phyloP scores from a whole-genome alignment of 1,140 invertebrate species.

The Bombus turneri region DNA sequence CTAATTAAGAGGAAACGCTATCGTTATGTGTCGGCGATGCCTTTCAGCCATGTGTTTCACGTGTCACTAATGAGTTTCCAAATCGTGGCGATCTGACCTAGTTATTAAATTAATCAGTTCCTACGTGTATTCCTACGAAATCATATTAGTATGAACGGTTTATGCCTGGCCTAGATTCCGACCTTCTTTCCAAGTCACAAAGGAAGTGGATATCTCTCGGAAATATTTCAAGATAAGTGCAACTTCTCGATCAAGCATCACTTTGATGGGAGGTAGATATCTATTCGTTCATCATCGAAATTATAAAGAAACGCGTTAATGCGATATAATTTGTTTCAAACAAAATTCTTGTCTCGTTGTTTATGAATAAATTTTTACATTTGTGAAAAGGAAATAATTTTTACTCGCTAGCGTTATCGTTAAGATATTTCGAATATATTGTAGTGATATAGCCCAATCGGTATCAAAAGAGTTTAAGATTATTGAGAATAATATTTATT shows the following conservation, averaged over 20 bases:
- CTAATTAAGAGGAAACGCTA: slow-evolving; percentile 27
- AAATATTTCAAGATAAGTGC: slow-evolving; percentile 5
- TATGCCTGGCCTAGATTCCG: slow-evolving; percentile 1
- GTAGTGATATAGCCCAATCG: too few relatives aligned
- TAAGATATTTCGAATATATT: too few relatives aligned
- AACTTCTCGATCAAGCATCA: neutral
- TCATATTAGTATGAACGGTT: neutral
- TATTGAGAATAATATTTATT: too few relatives aligned
- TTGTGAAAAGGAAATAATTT: too few relatives aligned
- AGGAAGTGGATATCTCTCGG: neutral
- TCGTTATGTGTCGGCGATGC: neutral
- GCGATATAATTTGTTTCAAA: neutral
- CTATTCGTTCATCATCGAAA: neutral
- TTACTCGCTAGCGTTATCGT: too few relatives aligned
- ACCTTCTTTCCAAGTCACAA: slow-evolving; percentile 3
- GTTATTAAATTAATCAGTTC: slow-evolving; percentile 31
- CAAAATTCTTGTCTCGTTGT: too few relatives aligned
- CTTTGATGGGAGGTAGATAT: neutral
- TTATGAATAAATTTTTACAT: too few relatives aligned
- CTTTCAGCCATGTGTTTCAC: neutral
- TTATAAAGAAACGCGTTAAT: neutral
- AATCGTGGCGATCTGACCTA: slow-evolving; percentile 19
- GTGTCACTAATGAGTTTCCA: slow-evolving; percentile 2
- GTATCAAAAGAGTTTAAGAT: too few relatives aligned
- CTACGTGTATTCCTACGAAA: neutral